A percentile compares a stretch with the other conserved stretches of the same genome.
These are phyloP conservation scores for Pempheris klunzingeri DNA, from an alignment of 2,797 vertebrate species.

Conservation along the genomic window DNA sequence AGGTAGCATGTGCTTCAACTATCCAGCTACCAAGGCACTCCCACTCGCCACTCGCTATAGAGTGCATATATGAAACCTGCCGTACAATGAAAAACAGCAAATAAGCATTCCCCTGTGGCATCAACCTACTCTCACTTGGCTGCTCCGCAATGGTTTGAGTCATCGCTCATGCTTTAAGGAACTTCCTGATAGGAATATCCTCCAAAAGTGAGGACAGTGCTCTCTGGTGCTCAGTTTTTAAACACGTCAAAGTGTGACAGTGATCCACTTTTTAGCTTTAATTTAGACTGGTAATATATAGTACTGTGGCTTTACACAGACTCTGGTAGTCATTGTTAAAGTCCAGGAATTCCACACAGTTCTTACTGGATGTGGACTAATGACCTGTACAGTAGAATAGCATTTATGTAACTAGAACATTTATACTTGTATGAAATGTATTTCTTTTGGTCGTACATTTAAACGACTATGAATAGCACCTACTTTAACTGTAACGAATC, in stretches of 20 bases:
- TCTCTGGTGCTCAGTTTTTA: slow-evolving; percentile 23
- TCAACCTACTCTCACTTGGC: slow-evolving; percentile 18
- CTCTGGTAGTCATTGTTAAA: not conserved
- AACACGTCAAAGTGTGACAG: slow-evolving; percentile 1
- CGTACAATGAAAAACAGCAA: slow-evolving; percentile 10
- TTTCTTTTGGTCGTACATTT: not conserved
- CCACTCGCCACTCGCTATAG: too few species aligned
- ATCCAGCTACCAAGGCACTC: too few species aligned
- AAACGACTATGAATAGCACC: not conserved
- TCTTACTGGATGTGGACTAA: not conserved
- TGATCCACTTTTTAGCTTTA: slow-evolving; percentile 6
- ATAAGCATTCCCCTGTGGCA: slow-evolving; percentile 5
- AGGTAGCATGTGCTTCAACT: too few species aligned
- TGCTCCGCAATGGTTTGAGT: slow-evolving; percentile 9
- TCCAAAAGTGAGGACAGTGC: slow-evolving; percentile 7
- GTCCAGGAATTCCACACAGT: not conserved
- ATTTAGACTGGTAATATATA: not conserved
- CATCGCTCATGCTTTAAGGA: not conserved
- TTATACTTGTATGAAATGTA: not conserved
- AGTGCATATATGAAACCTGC: not conserved
- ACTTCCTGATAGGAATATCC: slow-evolving; percentile 18
- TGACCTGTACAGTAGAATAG: not conserved
- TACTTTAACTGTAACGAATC: not conserved
- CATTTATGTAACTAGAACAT: not conserved
- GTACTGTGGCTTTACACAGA: not conserved